Evolutionary conservation across 2,797 vertebrate species (phyloP), one percentile per base, ranked within the genome.

Genomic region (Crocidura indochinensis): DNA sequence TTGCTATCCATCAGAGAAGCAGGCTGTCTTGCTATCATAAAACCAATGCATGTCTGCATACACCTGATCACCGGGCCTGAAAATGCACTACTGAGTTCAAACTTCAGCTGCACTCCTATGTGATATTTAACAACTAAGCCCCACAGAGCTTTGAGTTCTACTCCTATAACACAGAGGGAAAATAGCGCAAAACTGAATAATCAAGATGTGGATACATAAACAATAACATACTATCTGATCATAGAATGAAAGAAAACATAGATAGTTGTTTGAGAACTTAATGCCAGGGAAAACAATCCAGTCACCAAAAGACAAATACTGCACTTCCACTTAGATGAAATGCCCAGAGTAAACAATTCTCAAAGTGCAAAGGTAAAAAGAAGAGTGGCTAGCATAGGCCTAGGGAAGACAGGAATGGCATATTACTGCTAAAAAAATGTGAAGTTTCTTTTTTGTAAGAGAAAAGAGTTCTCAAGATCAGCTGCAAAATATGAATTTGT

Each of bases 231-330:
- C 51, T 10, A 79, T 62, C 31, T 27, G 27, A 5, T 49, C 78
- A 84, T 72, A 31, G 53, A 85, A 92, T 82, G 60, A 19, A 92
- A 79, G 31, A 38, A 24, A 79, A 84, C 73, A 49, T 65, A 64
- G n/a, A 77, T 49, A 65, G n/a, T 14, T 10, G 14, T 19, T 31
- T 0, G 2, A 27, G 72, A 62, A 11, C 47, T 26, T 3, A 8
- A 60, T 9, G 53, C 53, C 20, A 9, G 27, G 26, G 72, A n/a
- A 91, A 68, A 56, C 4, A 71, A 60, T 46, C n/a, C 53, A 72
- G 47, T 31, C 49, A 38, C 56, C 56, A 71, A 76, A 76, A 19
- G 68, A 31, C 56, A 27, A 24, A 46, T 15, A n/a, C 11, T 46
- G 6, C 20, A 4, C 44, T 24, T 49, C 26, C 62, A 69, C 47